Evolutionary conservation across 2,888 invertebrate species (phyloP).

Genomic region (Caenorhabditis macrosperma): DNA sequence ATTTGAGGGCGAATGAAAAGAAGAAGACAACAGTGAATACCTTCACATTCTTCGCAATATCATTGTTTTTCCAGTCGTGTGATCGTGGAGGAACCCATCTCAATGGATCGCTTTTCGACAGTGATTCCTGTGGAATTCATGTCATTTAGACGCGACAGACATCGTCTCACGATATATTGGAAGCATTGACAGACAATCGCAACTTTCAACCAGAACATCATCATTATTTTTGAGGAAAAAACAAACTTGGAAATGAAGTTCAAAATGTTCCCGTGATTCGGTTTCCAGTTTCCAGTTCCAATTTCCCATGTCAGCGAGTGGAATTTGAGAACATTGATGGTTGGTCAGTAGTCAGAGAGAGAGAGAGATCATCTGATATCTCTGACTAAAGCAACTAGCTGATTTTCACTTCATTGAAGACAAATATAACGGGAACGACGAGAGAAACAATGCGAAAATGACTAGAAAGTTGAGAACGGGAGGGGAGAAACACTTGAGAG

Average conservation of each 20-base stretch:
- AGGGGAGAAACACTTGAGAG: background rate
- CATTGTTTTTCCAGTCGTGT: constrained; percentile 35
- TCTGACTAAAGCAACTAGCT: too few relatives aligned
- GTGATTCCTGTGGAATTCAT: background rate
- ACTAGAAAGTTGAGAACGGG: constrained; percentile 47
- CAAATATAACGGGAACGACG: constrained; percentile 8
- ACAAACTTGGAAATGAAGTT: background rate
- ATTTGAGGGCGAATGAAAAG: too few relatives aligned
- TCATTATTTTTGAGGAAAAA: constrained; percentile 1
- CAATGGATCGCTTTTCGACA: constrained; percentile 4
- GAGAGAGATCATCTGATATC: too few relatives aligned
- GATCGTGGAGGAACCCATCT: constrained; percentile 33
- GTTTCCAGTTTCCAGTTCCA: background rate
- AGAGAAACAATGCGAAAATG: constrained; percentile 1
- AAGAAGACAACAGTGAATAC: too few relatives aligned
- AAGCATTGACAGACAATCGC: constrained; percentile 3
- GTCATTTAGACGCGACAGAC: background rate
- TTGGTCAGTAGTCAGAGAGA: too few relatives aligned
- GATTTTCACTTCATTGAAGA: constrained; percentile 9
- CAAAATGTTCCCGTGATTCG: background rate
- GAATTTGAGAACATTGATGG: too few relatives aligned
- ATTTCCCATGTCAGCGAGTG: background rate
- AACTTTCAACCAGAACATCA: constrained; percentile 3
- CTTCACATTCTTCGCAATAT: constrained; percentile 33
- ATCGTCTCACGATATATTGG: background rate